Evolutionary conservation across 2,113 vertebrate species (phyloP).

Genomic region (Pampusana beccarii): DNA sequence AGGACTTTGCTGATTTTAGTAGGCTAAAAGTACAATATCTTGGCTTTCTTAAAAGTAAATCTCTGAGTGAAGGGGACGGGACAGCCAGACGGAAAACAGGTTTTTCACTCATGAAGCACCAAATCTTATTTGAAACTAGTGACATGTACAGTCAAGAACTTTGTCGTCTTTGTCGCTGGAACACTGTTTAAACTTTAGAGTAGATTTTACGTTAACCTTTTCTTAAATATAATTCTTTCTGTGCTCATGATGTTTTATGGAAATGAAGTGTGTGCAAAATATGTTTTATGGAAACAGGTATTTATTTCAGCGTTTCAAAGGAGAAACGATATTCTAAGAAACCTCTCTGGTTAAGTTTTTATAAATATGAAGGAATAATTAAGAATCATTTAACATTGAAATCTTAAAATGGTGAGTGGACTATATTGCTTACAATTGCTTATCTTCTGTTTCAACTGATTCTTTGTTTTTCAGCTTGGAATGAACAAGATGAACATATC

Average conservation of each 20-base stretch:
- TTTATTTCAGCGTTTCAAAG: background rate
- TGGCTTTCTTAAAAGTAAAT: background rate
- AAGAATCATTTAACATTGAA: background rate
- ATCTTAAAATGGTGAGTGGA: background rate
- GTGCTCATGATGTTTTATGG: background rate
- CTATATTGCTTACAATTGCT: background rate
- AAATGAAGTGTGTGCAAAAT: background rate
- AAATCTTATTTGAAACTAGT: background rate
- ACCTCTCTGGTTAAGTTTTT: background rate
- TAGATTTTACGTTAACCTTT: background rate
- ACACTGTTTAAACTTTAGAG: background rate
- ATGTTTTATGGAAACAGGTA: background rate
- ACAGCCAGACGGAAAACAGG: background rate
- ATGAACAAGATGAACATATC: slow-evolving; percentile 36
- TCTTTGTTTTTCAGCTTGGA: slow-evolving; percentile 51
- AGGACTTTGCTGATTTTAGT: background rate
- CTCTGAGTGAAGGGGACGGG: background rate
- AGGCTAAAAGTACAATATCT: background rate
- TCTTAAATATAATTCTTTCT: background rate
- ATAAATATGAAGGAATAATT: background rate
- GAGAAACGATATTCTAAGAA: background rate
- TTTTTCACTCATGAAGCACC: background rate
- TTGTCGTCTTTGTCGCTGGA: background rate
- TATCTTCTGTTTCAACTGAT: background rate
- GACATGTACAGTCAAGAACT: accelerated